Evolutionary conservation across 2,888 invertebrate species (phyloP), one percentile per base, ranked within the genome.

Genomic region (Rhagium mordax): DNA sequence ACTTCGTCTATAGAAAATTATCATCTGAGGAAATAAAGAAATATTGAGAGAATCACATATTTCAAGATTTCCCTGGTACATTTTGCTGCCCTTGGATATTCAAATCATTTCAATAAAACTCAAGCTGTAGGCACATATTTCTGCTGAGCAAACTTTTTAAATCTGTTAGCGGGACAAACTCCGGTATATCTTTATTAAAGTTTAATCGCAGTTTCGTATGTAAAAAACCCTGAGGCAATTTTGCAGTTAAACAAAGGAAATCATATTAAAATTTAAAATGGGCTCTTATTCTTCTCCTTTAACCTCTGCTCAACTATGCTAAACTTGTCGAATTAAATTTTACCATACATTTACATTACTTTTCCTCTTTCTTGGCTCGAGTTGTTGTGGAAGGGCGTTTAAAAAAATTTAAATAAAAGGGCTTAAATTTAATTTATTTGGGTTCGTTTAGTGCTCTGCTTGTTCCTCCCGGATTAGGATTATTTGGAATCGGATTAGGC

Each of bases 231-330:
- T 18, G 29, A 51, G 64, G 29, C 51, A 65, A 27, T 65, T 24
- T 65, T 5, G 8, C 51, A 49, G 64, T 60, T 60, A 65, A 48
- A 65, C 48, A 65, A 65, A 65, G 48, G 18, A 18, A 27, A 29
- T 20, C 27, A 20, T 65, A 65, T 65, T 65, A 65, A 65, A 65
- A 65, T 65, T 65, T 65, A 65, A 65, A 65, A 65, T 53, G 51
- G 51, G 64, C 51, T 51, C 64, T 65, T 53, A 65, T 51, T 51
- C 64, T 18, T 27, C 64, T 24, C 29, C 64, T n/a, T 18, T 51
- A 49, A 27, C 51, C 24, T 65, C 51, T 29, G 27, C 29, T 15
- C 10, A 51, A 65, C 51, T 51, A 65, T 65, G 64, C 29, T 51
- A 65, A 65, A 65, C 64, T 65, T 53, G 27, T 21, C 8, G 51